Percentiles rank a stretch among this genome's conserved stretches.
These are phyloP conservation scores for Cotesia typhae DNA, from an alignment of 1,140 invertebrate species.

Conservation along the genomic window DNA sequence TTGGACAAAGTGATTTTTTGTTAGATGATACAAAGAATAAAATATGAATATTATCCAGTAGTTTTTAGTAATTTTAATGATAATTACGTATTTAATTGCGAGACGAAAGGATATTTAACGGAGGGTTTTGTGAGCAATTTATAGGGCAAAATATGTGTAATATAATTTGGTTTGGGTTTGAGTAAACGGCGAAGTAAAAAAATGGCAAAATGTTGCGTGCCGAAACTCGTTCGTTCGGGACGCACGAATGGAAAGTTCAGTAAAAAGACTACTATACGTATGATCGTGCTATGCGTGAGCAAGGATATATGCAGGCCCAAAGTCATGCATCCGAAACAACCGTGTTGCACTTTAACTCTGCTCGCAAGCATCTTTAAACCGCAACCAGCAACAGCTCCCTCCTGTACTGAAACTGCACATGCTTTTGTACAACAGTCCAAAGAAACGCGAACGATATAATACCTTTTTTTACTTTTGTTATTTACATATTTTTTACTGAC, in stretches of 20 bases:
- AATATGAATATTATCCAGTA: too few relatives aligned
- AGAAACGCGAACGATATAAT: neutral
- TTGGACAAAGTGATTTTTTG: too few relatives aligned
- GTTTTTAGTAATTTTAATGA: too few relatives aligned
- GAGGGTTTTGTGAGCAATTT: too few relatives aligned
- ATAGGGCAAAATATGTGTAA: neutral
- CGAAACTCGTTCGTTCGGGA: constrained; percentile 38
- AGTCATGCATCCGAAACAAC: constrained; percentile 42
- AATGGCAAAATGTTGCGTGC: constrained; percentile 40
- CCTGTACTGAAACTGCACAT: constrained; percentile 18
- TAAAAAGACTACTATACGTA: neutral
- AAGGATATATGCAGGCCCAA: constrained; percentile 25
- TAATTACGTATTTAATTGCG: too few relatives aligned
- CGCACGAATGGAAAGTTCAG: constrained; percentile 22
- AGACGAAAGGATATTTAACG: too few relatives aligned
- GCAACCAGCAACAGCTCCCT: constrained; percentile 39
- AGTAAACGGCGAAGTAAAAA: constrained; percentile 26
- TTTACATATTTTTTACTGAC: neutral
- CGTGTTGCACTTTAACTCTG: constrained; percentile 37
- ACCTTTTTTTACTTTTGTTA: neutral
- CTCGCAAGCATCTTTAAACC: constrained; percentile 25
- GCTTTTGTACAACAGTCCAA: neutral
- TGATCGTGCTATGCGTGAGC: constrained; percentile 17
- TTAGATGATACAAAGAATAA: too few relatives aligned
- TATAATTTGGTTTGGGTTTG: neutral